Conservation (phyloP, 2,888 invertebrate genomes). For the Drosophila demipolita region DNA sequence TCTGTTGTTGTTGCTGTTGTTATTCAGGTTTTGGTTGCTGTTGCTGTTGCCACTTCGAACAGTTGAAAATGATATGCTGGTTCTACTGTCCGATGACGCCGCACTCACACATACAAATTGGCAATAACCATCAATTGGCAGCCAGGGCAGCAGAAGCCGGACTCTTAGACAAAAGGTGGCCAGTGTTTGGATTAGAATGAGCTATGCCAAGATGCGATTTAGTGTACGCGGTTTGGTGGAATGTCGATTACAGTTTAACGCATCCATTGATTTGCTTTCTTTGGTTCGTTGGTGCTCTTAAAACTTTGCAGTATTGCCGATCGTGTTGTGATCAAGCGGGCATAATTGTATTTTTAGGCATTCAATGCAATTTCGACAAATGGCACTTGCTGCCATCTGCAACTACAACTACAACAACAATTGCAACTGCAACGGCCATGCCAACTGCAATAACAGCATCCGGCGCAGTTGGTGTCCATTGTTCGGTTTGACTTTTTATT, state of each 20-base stretch:
- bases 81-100: conserved; percentile 26
- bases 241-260: conserved; percentile 72
- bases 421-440: conserved; percentile 14
- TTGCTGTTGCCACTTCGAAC: conserved; percentile 46
- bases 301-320: conserved; percentile 40
- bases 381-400: conserved; percentile 58
- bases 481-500: conserved; percentile 36
- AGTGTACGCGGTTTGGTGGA: conserved; percentile 43
- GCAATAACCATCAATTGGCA: conserved; percentile 80
- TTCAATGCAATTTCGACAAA: conserved; percentile 70
- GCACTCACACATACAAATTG: conserved; percentile 71
- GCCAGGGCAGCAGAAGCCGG: conserved; percentile 13
- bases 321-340: conserved; percentile 68
- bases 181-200: conserved; percentile 76
- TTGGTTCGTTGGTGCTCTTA: conserved; percentile 21
- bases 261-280: conserved; percentile 65
- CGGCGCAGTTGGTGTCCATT: conserved; percentile 44
- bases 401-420: conserved; percentile 12
- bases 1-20: conserved; percentile 49
- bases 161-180: conserved; percentile 52
- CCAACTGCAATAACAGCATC: conserved; percentile 27
- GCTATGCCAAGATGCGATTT: conserved; percentile 41
- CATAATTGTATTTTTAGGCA: conserved; percentile 78
- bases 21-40: conserved; percentile 18
- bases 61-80: conserved; percentile 74